Evolutionary conservation across 1,140 invertebrate species (phyloP).

Genomic region (Leptopilina boulardi): DNA sequence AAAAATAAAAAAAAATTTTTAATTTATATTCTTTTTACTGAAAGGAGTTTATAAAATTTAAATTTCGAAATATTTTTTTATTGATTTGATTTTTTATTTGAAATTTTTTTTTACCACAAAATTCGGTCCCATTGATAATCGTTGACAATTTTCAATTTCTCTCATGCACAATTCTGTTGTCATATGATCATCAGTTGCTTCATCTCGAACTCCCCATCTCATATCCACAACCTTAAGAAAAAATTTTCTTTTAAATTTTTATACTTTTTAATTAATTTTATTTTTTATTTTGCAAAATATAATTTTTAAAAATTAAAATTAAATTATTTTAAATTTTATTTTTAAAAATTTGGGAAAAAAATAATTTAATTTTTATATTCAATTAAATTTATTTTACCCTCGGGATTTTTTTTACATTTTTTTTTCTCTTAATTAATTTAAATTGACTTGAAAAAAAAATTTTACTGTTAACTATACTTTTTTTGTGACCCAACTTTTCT

Average conservation of each 20-base stretch:
- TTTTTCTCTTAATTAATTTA: too few species aligned
- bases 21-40: too few species aligned
- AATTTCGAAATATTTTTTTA: slow-evolving; percentile 34
- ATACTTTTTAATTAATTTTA: slow-evolving; percentile 34
- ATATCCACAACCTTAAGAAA: slow-evolving; percentile 94
- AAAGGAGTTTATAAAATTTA: too few species aligned
- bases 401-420: too few species aligned
- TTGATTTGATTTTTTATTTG: too few species aligned
- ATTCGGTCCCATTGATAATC: slow-evolving; percentile 98
- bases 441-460: background rate
- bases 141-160: slow-evolving; percentile 98
- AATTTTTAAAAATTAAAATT: too few species aligned
- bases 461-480: background rate
- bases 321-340: too few species aligned
- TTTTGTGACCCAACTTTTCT: background rate
- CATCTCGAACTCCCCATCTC: slow-evolving; percentile 97
- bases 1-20: too few species aligned
- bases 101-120: slow-evolving; percentile 85
- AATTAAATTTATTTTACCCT: too few species aligned
- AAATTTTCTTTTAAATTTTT: slow-evolving; percentile 37
- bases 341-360: too few species aligned
- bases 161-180: slow-evolving; percentile 98
- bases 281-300: background rate
- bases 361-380: too few species aligned
- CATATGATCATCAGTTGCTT: slow-evolving; percentile 99